These are phyloP conservation scores for Lutra lutra DNA, from an alignment of 2,797 vertebrate species.

Conservation along the genomic window DNA sequence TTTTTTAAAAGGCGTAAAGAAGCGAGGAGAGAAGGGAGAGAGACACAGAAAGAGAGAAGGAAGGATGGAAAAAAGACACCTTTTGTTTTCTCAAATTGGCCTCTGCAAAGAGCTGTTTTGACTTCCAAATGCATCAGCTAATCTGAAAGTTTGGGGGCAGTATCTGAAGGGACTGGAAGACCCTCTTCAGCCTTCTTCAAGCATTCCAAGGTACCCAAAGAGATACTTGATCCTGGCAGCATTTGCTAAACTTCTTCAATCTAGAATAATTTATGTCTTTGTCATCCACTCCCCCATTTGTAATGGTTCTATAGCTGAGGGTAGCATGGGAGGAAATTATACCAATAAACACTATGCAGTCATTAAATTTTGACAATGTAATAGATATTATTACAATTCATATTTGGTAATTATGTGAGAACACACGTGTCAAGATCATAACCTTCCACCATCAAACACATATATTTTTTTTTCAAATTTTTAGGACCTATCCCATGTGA, in stretches of 20 bases:
- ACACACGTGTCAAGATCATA: not conserved
- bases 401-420: not conserved
- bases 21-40: not conserved
- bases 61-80: not conserved
- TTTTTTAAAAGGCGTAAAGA: not conserved
- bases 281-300: not conserved
- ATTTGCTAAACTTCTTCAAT: not conserved
- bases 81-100: not conserved
- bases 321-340: not conserved
- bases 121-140: not conserved
- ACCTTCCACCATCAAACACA: not conserved
- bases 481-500: not conserved
- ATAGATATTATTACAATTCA: not conserved
- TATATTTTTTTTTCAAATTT: not conserved
- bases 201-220: not conserved
- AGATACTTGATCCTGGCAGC: not conserved
- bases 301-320: not conserved
- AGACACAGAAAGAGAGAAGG: rapidly evolving
- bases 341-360: not conserved
- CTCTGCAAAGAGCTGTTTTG: not conserved
- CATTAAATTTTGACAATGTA: not conserved
- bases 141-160: not conserved
- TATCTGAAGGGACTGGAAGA: not conserved
- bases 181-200: not conserved
- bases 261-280: not conserved